Evolutionary conservation across 1,140 invertebrate genomes (phyloP).

Genomic region (Drosophila saltans): DNA sequence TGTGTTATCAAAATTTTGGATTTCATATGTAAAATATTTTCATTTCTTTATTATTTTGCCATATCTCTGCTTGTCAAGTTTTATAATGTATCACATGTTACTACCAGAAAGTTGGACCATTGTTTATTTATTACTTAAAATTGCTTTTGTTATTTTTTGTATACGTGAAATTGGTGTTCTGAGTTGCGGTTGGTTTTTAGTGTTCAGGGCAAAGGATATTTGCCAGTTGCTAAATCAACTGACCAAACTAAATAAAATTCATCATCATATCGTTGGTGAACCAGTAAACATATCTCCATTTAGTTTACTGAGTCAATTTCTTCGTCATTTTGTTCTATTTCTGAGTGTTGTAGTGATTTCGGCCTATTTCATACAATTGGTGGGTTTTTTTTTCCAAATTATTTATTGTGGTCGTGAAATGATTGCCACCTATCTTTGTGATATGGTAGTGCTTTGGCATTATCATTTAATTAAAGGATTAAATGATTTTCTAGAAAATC

Average conservation of each 20-base stretch:
- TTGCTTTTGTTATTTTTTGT: not conserved
- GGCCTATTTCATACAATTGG: not conserved
- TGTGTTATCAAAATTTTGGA: no score
- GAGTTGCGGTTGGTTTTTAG: not conserved
- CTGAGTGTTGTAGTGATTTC: not conserved
- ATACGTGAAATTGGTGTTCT: not conserved
- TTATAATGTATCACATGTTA: not conserved
- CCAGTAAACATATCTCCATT: not conserved
- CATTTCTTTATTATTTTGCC: not conserved
- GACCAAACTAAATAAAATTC: not conserved
- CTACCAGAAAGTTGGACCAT: no score
- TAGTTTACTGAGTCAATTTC: not conserved
- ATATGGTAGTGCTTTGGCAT: not conserved
- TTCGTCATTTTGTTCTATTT: not conserved
- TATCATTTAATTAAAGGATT: not conserved
- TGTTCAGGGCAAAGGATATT: not conserved
- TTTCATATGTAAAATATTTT: not conserved
- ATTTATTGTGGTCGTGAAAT: not conserved
- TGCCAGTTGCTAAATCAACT: not conserved
- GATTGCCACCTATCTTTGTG: not conserved
- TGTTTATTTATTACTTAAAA: not conserved
- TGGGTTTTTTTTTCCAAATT: not conserved
- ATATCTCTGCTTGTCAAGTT: not conserved
- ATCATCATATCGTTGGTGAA: not conserved
- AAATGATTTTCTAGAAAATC: not conserved